Evolutionary conservation across 2,888 invertebrate genomes (phyloP), one percentile per base, ranked within the genome.

Genomic region (Rhogogaster chlorosoma): DNA sequence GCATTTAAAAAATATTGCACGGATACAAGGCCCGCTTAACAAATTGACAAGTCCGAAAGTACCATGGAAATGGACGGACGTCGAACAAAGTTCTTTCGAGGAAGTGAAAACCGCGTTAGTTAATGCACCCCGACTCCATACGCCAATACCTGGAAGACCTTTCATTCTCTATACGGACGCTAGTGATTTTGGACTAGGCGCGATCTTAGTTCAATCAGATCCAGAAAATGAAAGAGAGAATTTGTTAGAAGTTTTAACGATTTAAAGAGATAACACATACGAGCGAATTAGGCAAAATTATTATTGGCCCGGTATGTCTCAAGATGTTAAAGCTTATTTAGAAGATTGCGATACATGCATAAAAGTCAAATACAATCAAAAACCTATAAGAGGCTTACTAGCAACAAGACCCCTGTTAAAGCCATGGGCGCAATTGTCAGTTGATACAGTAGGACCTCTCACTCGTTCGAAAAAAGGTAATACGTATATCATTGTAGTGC

Each of bases 91-190:
- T 36, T 26, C 87, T 0, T 87, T 87, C 64, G 84, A 86, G 1
- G 73, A 85, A n/a, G 61, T 77, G 0, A 87, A 87, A 70, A 18
- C 70, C 10, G 84, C 86, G 6, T 57, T 86, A 1, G 42, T 32
- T 0, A 49, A 86, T 0, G 84, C 86, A 6, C 84, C 86, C 29
- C 82, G 86, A 6, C 42, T 87, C 0, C 84, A 75, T 32, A 80
- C 70, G 0, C 87, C 88, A 0, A 85, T 73, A 36, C 84, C 75
- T 0, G 86, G 86, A 26, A 82, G 85, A 71, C 86, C 86, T 0
- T 86, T 86, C 26, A 32, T 84, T 15, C 53, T 86, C 1, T 87
- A 88, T 22, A 88, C 86, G 0, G 86, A 86, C n/a, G 87, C 87
- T 9, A 77, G 77, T n/a, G 77, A 77, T 53, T 45, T 26, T n/a